phyloP scores from a whole-genome alignment of 2,113 vertebrate species.

The Peromyscus leucopus region DNA sequence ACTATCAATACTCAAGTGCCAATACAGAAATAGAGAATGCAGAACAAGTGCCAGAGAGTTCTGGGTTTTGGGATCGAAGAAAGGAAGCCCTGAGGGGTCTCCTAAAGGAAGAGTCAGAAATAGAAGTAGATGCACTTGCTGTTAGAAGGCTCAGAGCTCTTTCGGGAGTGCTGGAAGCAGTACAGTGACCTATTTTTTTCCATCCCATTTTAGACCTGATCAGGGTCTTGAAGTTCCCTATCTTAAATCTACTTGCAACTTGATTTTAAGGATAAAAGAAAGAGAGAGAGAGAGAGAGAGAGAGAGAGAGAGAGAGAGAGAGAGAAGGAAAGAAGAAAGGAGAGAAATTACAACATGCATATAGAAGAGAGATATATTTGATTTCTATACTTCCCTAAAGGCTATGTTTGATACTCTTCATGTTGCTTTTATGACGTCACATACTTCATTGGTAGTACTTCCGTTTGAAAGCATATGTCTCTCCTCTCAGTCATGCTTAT shows the following conservation, averaged over 20 bases:
- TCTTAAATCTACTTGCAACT: conserved; percentile 39
- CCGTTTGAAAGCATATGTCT: neutral
- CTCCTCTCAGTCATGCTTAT: neutral
- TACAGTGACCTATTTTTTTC: conserved; percentile 44
- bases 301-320: neutral
- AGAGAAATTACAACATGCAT: no score
- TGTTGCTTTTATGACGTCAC: conserved; percentile 31
- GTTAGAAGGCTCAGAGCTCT: conserved; percentile 36
- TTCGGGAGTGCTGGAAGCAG: conserved; percentile 59
- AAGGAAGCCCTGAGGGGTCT: conserved; percentile 69
- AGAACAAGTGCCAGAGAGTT: conserved; percentile 66
- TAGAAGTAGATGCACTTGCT: conserved; percentile 42
- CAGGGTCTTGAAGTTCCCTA: conserved; percentile 46
- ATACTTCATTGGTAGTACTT: neutral
- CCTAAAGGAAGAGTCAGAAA: conserved; percentile 77
- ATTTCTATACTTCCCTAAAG: neutral
- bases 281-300: neutral
- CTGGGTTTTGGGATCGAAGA: conserved; percentile 60
- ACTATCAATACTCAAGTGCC: conserved; percentile 62
- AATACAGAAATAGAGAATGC: conserved; percentile 70
- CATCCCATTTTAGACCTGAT: neutral
- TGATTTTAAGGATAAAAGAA: conserved; percentile 18
- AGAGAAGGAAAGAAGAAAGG: neutral
- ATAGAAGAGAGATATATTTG: neutral
- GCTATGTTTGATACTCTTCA: neutral